Percentiles rank a stretch among this genome's conserved stretches.
phyloP scores from a whole-genome alignment of 2,113 vertebrate species.

The Mormoops blainvillei region DNA sequence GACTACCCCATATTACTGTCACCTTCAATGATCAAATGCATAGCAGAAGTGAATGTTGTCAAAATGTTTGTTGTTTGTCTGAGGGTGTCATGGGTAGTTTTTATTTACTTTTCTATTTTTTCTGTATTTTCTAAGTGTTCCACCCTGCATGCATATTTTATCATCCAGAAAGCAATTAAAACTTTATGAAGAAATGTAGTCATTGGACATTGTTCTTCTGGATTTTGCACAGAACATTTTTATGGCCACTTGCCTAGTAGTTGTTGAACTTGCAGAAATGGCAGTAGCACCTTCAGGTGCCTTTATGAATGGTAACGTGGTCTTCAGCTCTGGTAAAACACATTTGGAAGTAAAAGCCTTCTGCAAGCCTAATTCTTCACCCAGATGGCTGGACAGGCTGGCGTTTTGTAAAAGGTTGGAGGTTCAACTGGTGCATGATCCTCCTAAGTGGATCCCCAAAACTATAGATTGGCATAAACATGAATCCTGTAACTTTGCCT shows the following conservation, averaged over 20 bases:
- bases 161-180: not conserved
- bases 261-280: not conserved
- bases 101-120: not conserved
- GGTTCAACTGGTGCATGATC: not conserved
- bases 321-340: not conserved
- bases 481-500: not conserved
- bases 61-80: not conserved
- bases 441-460: not conserved
- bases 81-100: not conserved
- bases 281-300: not conserved
- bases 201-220: not conserved
- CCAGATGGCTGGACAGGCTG: not conserved
- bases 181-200: not conserved
- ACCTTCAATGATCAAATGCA: not conserved
- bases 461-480: not conserved
- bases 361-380: not conserved
- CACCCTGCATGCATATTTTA: not conserved
- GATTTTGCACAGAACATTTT: not conserved
- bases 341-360: not conserved
- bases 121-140: not conserved
- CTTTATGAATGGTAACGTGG: not conserved
- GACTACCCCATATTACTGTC: fast-evolving
- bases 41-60: not conserved
- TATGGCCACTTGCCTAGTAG: not conserved
- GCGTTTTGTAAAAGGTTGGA: not conserved